Conservation (phyloP, 2,113 vertebrate species). For the Gymnogyps californianus region DNA sequence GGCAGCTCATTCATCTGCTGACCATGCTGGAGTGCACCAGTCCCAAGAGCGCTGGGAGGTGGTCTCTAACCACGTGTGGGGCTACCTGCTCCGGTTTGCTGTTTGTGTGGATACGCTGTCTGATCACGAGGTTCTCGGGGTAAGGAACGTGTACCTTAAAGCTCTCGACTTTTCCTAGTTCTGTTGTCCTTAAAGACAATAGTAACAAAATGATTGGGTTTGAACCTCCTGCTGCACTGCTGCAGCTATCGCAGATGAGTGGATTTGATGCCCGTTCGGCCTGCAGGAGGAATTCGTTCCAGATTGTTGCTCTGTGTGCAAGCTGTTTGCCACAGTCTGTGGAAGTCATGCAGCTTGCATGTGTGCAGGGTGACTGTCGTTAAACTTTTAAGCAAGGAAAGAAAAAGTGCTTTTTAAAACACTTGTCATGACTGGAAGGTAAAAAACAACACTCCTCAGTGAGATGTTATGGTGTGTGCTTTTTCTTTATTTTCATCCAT, state of each 20-base stretch:
- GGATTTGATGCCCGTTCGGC: neutral
- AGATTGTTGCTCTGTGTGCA: neutral
- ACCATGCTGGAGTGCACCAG: neutral
- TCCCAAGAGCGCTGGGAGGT: neutral
- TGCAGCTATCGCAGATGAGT: accelerated
- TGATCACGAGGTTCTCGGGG: accelerated
- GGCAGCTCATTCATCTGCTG: neutral
- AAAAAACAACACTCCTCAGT: neutral
- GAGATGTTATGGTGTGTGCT: neutral
- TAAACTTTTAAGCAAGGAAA: neutral
- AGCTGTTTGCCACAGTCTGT: neutral
- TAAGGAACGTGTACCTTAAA: neutral
- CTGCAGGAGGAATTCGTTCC: neutral
- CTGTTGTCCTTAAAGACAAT: neutral
- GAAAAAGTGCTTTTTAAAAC: neutral
- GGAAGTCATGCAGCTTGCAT: neutral
- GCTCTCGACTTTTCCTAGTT: neutral
- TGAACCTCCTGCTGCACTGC: neutral
- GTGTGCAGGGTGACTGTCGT: neutral
- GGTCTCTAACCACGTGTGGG: accelerated
- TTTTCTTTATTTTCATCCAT: neutral
- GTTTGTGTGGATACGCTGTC: accelerated
- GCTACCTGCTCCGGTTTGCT: neutral
- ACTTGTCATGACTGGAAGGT: neutral
- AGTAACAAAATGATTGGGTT: neutral